A percentile compares a stretch with the other conserved stretches of the same genome.
Evolutionary conservation across 2,113 vertebrate genomes (phyloP).

Genomic region (Naja naja): DNA sequence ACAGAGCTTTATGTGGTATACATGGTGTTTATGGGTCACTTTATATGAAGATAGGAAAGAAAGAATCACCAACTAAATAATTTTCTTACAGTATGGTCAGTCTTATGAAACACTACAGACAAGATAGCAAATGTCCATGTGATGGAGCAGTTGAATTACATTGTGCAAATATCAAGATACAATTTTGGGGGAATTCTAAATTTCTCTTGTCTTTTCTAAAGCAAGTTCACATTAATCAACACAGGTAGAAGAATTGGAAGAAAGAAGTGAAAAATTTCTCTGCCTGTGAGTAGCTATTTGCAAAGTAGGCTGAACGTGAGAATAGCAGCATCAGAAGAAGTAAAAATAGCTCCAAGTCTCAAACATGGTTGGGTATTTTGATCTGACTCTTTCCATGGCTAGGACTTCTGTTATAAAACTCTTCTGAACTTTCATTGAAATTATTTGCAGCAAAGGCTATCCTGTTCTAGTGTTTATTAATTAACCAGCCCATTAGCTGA

Average conservation of each 20-base stretch:
- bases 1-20: neutral
- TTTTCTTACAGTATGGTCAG: neutral
- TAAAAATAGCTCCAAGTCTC: neutral
- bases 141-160: neutral
- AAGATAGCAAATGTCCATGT: neutral
- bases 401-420: conserved; percentile 17
- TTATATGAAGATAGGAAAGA: neutral
- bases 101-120: neutral
- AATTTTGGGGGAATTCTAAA: neutral
- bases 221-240: neutral
- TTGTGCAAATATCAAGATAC: neutral
- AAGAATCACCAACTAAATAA: too few species aligned
- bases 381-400: neutral
- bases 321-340: neutral
- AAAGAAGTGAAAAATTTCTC: neutral
- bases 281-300: neutral
- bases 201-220: neutral
- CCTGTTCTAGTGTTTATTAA: neutral
- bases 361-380: neutral
- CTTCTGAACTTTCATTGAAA: conserved; percentile 12
- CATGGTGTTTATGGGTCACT: neutral
- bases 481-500: neutral
- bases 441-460: neutral
- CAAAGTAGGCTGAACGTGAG: neutral
- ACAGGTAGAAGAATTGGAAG: neutral